Percentiles rank a stretch among this genome's conserved stretches.
Evolutionary conservation across 1,140 invertebrate genomes (phyloP).

Genomic region (Pseudachorutes palmiensis): DNA sequence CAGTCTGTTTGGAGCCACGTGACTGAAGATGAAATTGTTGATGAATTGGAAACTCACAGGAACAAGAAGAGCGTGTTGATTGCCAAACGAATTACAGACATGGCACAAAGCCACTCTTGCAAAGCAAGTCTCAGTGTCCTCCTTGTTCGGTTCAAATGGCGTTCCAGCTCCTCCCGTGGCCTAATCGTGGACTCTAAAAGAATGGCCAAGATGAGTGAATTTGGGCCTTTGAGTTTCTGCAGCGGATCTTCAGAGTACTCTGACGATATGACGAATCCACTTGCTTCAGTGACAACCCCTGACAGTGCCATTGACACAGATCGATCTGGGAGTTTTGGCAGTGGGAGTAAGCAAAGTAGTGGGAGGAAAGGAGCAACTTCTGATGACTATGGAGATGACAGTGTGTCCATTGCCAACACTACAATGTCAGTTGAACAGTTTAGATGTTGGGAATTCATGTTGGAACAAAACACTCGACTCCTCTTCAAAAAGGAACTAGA

Average conservation of each 20-base stretch:
- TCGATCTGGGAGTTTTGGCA: conserved; percentile 28
- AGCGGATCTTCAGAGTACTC: conserved; percentile 37
- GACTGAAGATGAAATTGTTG: conserved; percentile 61
- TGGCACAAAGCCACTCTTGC: conserved; percentile 68
- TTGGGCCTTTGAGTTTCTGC: conserved; percentile 34
- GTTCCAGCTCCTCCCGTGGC: conserved; percentile 14
- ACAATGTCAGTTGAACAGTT: conserved; percentile 71
- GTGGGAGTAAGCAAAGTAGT: conserved; percentile 12
- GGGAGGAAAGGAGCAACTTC: conserved; percentile 9
- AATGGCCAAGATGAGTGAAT: conserved; percentile 18
- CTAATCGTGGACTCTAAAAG: not conserved
- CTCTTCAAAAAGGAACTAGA: conserved; percentile 80
- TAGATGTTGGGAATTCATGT: conserved; percentile 86
- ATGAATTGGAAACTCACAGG: conserved; percentile 66
- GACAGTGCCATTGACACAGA: conserved; percentile 38
- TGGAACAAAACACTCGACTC: conserved; percentile 80
- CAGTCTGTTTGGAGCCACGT: conserved; percentile 68
- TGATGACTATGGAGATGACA: too few species aligned
- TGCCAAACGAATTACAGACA: conserved; percentile 68
- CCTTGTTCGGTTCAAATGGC: conserved; percentile 50
- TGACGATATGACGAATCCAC: conserved; percentile 33
- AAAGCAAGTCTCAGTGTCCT: conserved; percentile 71
- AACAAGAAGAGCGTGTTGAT: conserved; percentile 55
- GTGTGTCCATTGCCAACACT: conserved; percentile 49
- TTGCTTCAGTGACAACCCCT: conserved; percentile 28